phyloP scores from a whole-genome alignment of 2,113 vertebrate genomes.

The Plotosus lineatus region DNA sequence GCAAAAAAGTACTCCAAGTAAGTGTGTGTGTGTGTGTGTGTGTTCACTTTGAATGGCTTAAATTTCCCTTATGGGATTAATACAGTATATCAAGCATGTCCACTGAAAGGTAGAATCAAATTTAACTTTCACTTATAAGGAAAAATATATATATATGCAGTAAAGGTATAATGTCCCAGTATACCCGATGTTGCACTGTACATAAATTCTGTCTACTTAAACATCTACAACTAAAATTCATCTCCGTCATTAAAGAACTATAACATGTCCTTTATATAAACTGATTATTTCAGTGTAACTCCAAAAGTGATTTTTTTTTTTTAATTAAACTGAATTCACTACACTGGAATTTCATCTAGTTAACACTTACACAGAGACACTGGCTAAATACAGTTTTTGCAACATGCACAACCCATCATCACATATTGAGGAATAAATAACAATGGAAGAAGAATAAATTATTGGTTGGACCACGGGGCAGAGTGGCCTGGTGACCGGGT shows the following conservation, averaged over 20 bases:
- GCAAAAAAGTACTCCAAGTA: no score
- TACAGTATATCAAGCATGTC: not conserved
- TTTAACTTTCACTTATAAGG: not conserved
- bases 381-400: not conserved
- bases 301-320: not conserved
- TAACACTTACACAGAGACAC: not conserved
- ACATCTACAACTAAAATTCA: not conserved
- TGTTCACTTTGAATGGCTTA: no score
- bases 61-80: no score
- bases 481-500: no score
- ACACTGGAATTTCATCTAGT: not conserved
- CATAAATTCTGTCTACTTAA: not conserved
- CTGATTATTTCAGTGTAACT: not conserved
- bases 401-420: not conserved
- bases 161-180: not conserved
- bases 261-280: not conserved
- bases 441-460: not conserved
- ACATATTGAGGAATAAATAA: not conserved
- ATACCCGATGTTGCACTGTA: not conserved
- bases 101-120: not conserved
- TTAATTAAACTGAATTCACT: not conserved
- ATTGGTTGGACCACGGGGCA: not conserved
- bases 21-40: no score
- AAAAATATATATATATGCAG: not conserved
- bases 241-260: not conserved